Percentiles rank a stretch among this genome's conserved stretches.
These are phyloP conservation scores for Spheniscus mendiculus DNA, from an alignment of 2,113 vertebrate species.

Conservation along the genomic window DNA sequence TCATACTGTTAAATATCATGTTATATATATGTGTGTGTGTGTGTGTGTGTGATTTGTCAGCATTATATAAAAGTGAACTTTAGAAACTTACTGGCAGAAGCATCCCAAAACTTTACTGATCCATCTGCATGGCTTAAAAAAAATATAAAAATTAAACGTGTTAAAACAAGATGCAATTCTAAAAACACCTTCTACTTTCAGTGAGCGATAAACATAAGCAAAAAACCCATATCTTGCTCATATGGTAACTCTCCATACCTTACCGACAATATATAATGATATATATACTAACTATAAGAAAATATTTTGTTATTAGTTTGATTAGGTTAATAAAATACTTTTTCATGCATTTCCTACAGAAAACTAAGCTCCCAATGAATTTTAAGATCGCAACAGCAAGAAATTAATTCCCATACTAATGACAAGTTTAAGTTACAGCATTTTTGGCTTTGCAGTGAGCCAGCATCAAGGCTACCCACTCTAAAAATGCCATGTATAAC, in stretches of 20 bases:
- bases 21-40: neutral
- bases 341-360: neutral
- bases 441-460: neutral
- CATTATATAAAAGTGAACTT: conserved; percentile 24
- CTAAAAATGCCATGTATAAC: neutral
- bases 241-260: neutral
- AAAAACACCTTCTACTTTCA: neutral
- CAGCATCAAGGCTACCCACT: neutral
- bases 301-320: neutral
- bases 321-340: neutral
- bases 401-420: neutral
- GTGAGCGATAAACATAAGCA: neutral
- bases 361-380: neutral
- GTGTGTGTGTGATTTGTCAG: neutral
- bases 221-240: neutral
- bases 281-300: neutral
- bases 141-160: conserved; percentile 67
- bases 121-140: conserved; percentile 93
- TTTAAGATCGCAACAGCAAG: neutral
- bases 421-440: neutral
- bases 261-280: neutral
- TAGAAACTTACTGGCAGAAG: conserved; percentile 88
- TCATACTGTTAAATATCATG: neutral
- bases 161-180: conserved; percentile 56
- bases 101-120: conserved; percentile 96